phyloP scores from a whole-genome alignment of 2,113 vertebrate species.

The Peromyscus polionotus region DNA sequence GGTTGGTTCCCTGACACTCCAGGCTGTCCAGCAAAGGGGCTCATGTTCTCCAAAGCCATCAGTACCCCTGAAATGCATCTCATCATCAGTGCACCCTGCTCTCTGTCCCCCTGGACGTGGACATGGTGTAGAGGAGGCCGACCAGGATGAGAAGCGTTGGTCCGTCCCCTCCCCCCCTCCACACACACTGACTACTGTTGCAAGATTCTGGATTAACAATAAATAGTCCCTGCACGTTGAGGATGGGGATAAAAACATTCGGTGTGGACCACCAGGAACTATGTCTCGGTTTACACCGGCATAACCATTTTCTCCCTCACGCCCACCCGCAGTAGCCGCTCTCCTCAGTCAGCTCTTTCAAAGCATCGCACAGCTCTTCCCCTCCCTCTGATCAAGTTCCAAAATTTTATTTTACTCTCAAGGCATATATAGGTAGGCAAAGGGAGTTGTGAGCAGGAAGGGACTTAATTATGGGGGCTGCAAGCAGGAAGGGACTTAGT shows the following conservation, averaged over 20 bases:
- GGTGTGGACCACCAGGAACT: background rate
- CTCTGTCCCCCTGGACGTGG: too few species aligned
- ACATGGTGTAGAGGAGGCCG: background rate
- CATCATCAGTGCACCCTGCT: too few species aligned
- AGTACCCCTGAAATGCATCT: background rate
- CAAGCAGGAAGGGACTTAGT: too few species aligned
- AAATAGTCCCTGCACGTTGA: background rate
- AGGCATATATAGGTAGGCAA: too few species aligned
- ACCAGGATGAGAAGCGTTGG: background rate
- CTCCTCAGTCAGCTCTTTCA: background rate
- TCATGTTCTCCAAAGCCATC: background rate
- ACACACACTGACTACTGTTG: background rate
- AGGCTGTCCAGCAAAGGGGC: background rate
- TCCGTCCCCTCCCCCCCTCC: background rate
- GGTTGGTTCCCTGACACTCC: background rate
- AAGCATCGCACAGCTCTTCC: background rate
- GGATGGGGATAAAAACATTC: background rate
- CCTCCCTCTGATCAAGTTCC: too few species aligned
- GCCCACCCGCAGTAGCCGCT: background rate
- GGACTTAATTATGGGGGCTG: too few species aligned
- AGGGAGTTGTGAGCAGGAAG: too few species aligned
- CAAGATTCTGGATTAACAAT: background rate
- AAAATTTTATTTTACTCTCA: too few species aligned
- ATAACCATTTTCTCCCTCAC: background rate
- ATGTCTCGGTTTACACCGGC: background rate